These are phyloP conservation scores for Hemicordylus capensis DNA, from an alignment of 2,113 vertebrate species.

Conservation along the genomic window DNA sequence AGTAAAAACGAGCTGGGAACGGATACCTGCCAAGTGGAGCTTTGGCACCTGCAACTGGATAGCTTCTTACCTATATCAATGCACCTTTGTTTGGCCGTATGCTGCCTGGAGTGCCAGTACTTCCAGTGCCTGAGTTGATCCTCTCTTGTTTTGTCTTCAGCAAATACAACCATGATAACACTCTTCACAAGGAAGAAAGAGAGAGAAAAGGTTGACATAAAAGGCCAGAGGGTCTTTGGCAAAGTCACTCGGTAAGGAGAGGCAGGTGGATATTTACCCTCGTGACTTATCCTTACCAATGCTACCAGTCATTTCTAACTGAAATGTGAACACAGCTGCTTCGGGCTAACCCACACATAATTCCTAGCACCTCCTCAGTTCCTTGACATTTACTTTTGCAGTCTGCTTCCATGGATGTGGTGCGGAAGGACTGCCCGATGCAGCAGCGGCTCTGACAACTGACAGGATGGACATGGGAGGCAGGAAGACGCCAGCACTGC, in stretches of 20 bases:
- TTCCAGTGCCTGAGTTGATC: constrained; percentile 98
- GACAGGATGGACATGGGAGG: neutral
- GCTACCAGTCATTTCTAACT: neutral
- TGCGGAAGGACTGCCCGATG: neutral
- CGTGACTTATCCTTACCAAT: neutral
- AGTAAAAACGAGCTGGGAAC: constrained; percentile 1
- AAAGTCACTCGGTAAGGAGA: neutral
- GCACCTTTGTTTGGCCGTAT: constrained; percentile 97
- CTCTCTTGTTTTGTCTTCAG: constrained; percentile 96
- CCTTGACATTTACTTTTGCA: neutral
- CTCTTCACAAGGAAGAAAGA: constrained; percentile 76
- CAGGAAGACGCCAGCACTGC: neutral
- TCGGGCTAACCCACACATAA: no score
- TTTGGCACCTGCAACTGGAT: constrained; percentile 23
- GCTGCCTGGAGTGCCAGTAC: constrained; percentile 98
- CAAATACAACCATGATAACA: constrained; percentile 98
- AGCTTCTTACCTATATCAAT: constrained; percentile 91
- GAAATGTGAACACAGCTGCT: neutral
- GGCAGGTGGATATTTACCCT: neutral
- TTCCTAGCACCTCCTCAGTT: neutral
- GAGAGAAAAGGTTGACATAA: neutral
- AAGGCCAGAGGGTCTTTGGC: neutral
- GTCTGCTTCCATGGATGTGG: neutral
- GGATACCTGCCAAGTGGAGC: constrained; percentile 50
- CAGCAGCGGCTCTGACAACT: neutral